A percentile compares a stretch with the other conserved stretches of the same genome.
Evolutionary conservation across 2,888 invertebrate genomes (phyloP).

Genomic region (Nezara viridula): DNA sequence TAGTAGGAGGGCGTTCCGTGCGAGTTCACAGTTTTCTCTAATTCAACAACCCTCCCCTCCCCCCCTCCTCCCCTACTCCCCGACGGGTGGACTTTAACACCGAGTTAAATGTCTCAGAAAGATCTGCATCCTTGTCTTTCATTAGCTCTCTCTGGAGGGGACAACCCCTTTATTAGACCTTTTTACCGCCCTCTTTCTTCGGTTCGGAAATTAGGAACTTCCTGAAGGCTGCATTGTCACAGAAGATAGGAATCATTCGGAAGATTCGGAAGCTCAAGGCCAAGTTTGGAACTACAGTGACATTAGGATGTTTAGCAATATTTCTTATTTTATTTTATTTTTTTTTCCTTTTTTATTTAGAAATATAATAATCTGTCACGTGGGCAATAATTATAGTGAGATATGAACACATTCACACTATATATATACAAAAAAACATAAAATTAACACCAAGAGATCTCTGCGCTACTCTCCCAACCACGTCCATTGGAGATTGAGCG

Average conservation of each 20-base stretch:
- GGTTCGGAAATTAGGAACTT: conserved; percentile 39
- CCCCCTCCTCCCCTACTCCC: neutral
- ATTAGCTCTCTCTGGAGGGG: neutral
- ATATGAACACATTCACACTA: too few species aligned
- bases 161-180: conserved; percentile 54
- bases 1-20: neutral
- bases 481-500: too few species aligned
- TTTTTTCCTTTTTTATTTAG: too few species aligned
- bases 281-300: too few species aligned
- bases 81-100: conserved; percentile 59
- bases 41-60: neutral
- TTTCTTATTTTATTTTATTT: too few species aligned
- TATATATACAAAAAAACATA: too few species aligned
- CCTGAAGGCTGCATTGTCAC: neutral
- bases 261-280: neutral
- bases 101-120: conserved; percentile 65
- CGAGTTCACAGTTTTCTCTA: conserved; percentile 40
- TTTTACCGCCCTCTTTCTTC: conserved; percentile 50
- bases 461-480: too few species aligned
- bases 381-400: too few species aligned
- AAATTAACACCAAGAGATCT: too few species aligned
- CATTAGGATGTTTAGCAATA: too few species aligned
- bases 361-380: too few species aligned
- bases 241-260: neutral
- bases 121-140: conserved; percentile 62